phyloP scores from a whole-genome alignment of 2,797 vertebrate genomes.

The Thamnophis elegans region DNA sequence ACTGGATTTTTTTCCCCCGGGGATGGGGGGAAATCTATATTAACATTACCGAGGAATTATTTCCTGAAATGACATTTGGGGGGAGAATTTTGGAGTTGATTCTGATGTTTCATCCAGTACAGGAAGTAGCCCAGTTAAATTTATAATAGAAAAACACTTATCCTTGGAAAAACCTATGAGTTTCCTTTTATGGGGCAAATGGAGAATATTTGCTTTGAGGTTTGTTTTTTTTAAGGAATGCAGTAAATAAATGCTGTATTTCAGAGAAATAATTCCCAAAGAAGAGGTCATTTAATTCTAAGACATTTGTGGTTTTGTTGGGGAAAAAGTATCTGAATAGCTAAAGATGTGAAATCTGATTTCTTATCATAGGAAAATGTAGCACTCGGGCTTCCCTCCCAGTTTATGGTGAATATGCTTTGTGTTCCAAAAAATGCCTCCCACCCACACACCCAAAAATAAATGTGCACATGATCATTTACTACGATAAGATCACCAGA shows the following conservation, averaged over 20 bases:
- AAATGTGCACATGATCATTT: background rate
- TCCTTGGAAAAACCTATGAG: background rate
- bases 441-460: background rate
- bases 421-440: background rate
- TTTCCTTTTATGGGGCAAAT: background rate
- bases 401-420: background rate
- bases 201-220: background rate
- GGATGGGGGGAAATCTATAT: background rate
- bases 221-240: background rate
- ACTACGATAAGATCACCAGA: background rate
- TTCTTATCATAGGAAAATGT: background rate
- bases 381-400: background rate
- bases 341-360: background rate
- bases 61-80: background rate
- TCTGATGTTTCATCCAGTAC: background rate
- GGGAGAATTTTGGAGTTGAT: background rate
- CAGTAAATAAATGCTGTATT: background rate
- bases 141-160: background rate
- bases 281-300: background rate
- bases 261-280: background rate
- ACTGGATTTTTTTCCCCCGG: background rate
- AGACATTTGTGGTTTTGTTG: background rate
- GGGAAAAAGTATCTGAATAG: background rate
- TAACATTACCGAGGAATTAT: background rate
- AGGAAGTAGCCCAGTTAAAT: background rate